These are phyloP conservation scores for Sciurus niger DNA, from an alignment of 2,113 vertebrate genomes.

Conservation along the genomic window DNA sequence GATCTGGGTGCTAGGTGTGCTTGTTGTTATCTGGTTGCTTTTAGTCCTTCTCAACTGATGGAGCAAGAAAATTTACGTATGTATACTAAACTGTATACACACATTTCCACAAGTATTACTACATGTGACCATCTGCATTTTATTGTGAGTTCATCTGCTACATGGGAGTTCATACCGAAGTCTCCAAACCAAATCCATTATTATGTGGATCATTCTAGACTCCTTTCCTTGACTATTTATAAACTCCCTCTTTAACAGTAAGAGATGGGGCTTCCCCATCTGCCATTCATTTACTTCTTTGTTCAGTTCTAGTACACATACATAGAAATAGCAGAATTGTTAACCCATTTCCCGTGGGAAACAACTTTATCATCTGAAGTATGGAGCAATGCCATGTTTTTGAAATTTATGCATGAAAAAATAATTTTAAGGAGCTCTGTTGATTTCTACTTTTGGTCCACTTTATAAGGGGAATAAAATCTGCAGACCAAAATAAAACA, in stretches of 20 bases:
- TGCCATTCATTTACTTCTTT: background rate
- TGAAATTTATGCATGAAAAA: constrained; percentile 78
- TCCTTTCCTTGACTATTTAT: background rate
- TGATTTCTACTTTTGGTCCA: background rate
- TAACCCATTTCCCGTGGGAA: background rate
- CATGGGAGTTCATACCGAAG: background rate
- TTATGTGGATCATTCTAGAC: background rate
- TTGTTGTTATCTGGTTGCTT: background rate
- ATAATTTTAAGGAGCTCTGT: constrained; percentile 60
- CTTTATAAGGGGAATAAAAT: constrained; percentile 73
- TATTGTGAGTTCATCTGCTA: background rate
- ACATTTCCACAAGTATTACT: constrained; percentile 3
- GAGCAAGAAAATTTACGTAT: background rate
- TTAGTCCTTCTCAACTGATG: background rate
- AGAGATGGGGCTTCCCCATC: background rate
- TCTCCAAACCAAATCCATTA: background rate
- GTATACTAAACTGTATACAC: background rate
- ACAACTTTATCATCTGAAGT: background rate
- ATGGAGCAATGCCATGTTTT: constrained; percentile 62
- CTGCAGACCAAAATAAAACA: constrained; percentile 58
- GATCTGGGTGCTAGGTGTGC: background rate
- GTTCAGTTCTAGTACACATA: background rate
- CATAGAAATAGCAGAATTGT: background rate
- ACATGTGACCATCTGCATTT: background rate
- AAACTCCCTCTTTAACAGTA: background rate